Evolutionary conservation across 2,113 vertebrate species (phyloP).

Genomic region (Chaetura pelagica): DNA sequence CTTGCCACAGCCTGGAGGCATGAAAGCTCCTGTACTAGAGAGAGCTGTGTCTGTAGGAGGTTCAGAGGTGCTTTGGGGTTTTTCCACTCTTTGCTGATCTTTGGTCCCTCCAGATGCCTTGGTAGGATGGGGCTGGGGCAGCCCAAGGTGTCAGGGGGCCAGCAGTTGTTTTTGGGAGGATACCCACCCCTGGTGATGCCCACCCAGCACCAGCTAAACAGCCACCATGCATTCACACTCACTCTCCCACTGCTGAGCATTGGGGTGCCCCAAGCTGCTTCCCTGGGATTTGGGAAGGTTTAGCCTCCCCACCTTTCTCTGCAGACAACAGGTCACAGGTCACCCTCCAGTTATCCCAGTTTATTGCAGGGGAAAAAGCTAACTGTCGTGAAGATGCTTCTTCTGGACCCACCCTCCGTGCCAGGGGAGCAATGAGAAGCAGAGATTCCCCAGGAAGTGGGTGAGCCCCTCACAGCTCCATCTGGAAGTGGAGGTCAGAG

Average conservation of each 20-base stretch:
- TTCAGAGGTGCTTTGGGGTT: accelerated
- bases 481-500: slow-evolving; percentile 76
- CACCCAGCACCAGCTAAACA: background rate
- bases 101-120: background rate
- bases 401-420: accelerated
- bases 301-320: background rate
- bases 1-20: background rate
- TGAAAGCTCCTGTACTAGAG: accelerated
- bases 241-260: background rate
- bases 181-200: background rate
- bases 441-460: accelerated
- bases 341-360: background rate
- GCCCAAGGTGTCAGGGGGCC: background rate
- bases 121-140: background rate
- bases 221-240: background rate
- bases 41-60: accelerated
- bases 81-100: background rate
- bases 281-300: background rate
- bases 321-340: background rate
- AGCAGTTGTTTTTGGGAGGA: background rate
- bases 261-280: accelerated
- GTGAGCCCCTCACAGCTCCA: slow-evolving; percentile 26
- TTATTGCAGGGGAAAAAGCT: background rate
- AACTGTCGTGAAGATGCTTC: background rate
- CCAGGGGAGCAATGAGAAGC: background rate